Conservation (phyloP, 2,888 invertebrate species). For the Agrenia bidenticulata region DNA sequence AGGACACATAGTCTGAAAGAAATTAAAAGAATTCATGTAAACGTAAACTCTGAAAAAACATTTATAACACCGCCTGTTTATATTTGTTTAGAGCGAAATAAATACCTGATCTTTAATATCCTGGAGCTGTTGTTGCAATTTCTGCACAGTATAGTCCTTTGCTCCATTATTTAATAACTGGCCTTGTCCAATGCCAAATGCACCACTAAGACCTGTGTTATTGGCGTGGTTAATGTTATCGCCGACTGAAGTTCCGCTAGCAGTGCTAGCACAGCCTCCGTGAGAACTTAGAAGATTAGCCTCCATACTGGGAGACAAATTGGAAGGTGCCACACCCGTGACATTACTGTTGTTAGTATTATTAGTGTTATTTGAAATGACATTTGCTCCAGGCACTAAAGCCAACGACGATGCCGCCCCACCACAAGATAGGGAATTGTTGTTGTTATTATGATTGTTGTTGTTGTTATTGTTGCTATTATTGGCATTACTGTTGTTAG, state of each 20-base stretch:
- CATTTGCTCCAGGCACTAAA: constrained; percentile 36
- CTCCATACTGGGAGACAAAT: constrained; percentile 51
- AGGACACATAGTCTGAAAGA: constrained; percentile 89
- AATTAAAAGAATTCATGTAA: constrained; percentile 8
- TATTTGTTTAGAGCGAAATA: background rate
- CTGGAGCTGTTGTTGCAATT: constrained; percentile 89
- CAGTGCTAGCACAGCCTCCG: constrained; percentile 27
- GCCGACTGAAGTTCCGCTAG: constrained; percentile 31
- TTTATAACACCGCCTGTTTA: background rate
- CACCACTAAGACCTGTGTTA: constrained; percentile 43
- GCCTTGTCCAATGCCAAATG: constrained; percentile 34
- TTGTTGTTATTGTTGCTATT: constrained; percentile 39
- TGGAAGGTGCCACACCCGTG: constrained; percentile 26
- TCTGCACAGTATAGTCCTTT: constrained; percentile 74
- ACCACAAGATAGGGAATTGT: constrained; percentile 23
- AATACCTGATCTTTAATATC: constrained; percentile 94
- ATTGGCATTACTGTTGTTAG: constrained; percentile 31
- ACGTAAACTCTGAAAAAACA: background rate
- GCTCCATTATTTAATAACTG: constrained; percentile 67
- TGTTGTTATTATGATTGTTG: constrained; percentile 35
- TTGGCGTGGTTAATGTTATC: constrained; percentile 50
- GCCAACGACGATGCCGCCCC: constrained; percentile 21
- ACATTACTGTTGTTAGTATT: constrained; percentile 24
- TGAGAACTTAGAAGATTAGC: constrained; percentile 49
- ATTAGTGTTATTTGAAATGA: constrained; percentile 33